Conservation (phyloP, 2,888 invertebrate species). For the Apoda limacodes region DNA sequence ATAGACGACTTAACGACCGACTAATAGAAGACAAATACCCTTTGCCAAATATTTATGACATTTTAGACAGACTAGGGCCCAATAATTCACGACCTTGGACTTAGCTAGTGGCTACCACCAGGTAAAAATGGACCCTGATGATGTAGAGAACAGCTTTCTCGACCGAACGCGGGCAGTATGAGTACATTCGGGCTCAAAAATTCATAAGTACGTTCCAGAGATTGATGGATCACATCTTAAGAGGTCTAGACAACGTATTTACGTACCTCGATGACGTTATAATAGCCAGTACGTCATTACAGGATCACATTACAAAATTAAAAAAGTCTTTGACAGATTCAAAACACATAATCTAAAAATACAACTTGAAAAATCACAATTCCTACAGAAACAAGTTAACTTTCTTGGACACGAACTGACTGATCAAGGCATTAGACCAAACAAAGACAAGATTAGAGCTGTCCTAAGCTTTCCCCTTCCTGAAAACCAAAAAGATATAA, state of each 20-base stretch:
- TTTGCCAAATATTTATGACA: slow-evolving; percentile 16
- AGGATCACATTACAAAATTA: slow-evolving; percentile 12
- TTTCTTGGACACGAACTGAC: slow-evolving; percentile 11
- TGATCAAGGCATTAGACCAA: no score
- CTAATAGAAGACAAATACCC: no score
- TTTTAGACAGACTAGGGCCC: slow-evolving; percentile 11
- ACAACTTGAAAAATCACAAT: slow-evolving; percentile 13
- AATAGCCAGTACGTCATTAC: slow-evolving; percentile 7
- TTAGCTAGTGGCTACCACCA: slow-evolving; percentile 15
- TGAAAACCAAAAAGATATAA: no score
- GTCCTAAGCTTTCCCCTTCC: no score
- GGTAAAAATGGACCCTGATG: slow-evolving; percentile 13
- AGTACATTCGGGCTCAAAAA: slow-evolving; percentile 27
- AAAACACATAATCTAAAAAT: slow-evolving; percentile 9
- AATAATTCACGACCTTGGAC: slow-evolving; percentile 15
- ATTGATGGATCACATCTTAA: slow-evolving; percentile 26
- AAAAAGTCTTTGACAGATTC: slow-evolving; percentile 11
- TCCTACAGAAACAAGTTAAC: slow-evolving; percentile 10
- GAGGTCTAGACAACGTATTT: no score
- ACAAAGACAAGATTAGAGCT: no score
- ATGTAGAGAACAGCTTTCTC: slow-evolving; percentile 27
- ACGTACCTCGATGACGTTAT: slow-evolving; percentile 14
- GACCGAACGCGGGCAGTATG: slow-evolving; percentile 24
- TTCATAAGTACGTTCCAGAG: slow-evolving; percentile 27
- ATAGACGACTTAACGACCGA: slow-evolving; percentile 19